Evolutionary conservation across 2,888 invertebrate species (phyloP).

Genomic region (Drosophila mulleri): DNA sequence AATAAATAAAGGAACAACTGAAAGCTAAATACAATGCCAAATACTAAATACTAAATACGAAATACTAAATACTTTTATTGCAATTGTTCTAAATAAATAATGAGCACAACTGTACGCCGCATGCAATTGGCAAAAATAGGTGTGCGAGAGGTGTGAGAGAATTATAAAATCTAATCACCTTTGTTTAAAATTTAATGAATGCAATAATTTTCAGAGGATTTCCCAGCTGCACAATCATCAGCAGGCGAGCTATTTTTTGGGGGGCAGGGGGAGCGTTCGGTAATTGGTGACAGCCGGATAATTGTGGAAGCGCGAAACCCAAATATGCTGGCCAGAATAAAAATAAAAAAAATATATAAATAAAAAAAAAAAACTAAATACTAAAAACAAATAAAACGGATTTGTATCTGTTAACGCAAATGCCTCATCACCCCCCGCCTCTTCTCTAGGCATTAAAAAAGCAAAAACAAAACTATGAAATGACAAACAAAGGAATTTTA

Average conservation of each 20-base stretch:
- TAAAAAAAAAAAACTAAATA: constrained; percentile 37
- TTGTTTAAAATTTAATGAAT: constrained; percentile 82
- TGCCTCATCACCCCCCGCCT: not conserved
- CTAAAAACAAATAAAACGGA: constrained; percentile 74
- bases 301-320: constrained; percentile 17
- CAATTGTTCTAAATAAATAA: constrained; percentile 75
- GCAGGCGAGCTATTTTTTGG: not conserved
- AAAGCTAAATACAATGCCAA: constrained; percentile 41
- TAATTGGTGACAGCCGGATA: constrained; percentile 65
- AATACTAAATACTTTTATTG: constrained; percentile 58
- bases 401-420: constrained; percentile 64
- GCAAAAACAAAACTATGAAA: constrained; percentile 34
- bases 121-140: constrained; percentile 9
- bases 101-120: constrained; percentile 65
- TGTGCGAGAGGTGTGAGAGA: constrained; percentile 30
- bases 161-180: constrained; percentile 82
- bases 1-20: constrained; percentile 63
- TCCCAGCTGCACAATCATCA: constrained; percentile 45
- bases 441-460: constrained; percentile 26
- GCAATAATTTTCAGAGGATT: constrained; percentile 77
- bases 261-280: constrained; percentile 5
- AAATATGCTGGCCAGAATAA: constrained; percentile 58
- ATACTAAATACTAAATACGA: constrained; percentile 45
- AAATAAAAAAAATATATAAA: constrained; percentile 27
- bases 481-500: constrained; percentile 62